Evolutionary conservation across 2,113 vertebrate species (phyloP).

Genomic region (Damaliscus lunatus): DNA sequence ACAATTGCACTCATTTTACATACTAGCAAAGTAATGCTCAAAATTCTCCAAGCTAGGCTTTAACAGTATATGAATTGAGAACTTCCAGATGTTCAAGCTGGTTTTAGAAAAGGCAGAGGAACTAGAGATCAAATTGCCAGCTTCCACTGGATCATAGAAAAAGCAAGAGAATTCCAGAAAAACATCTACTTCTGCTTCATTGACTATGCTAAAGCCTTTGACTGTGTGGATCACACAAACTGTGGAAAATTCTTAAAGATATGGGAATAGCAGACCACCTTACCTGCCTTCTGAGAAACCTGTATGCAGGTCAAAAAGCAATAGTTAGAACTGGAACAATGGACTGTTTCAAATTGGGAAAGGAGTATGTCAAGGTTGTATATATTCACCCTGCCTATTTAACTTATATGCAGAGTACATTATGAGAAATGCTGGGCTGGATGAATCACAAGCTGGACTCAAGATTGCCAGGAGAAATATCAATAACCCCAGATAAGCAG

Average conservation of each 20-base stretch:
- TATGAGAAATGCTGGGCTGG: neutral
- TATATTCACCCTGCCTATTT: neutral
- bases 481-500: neutral
- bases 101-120: neutral
- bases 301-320: neutral
- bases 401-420: neutral
- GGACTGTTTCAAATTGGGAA: neutral
- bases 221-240: neutral
- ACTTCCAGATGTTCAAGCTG: neutral
- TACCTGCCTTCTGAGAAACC: neutral
- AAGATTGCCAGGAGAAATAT: neutral
- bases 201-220: neutral
- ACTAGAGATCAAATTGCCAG: neutral
- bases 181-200: neutral
- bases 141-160: neutral
- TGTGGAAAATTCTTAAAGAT: neutral
- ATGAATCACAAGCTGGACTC: neutral
- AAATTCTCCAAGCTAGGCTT: neutral
- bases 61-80: neutral
- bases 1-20: neutral
- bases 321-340: neutral
- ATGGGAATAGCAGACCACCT: neutral
- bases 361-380: neutral
- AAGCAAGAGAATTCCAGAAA: neutral
- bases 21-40: neutral